Evolutionary conservation across 2,888 invertebrate species (phyloP).

Genomic region (Yponomeuta cagnagella): DNA sequence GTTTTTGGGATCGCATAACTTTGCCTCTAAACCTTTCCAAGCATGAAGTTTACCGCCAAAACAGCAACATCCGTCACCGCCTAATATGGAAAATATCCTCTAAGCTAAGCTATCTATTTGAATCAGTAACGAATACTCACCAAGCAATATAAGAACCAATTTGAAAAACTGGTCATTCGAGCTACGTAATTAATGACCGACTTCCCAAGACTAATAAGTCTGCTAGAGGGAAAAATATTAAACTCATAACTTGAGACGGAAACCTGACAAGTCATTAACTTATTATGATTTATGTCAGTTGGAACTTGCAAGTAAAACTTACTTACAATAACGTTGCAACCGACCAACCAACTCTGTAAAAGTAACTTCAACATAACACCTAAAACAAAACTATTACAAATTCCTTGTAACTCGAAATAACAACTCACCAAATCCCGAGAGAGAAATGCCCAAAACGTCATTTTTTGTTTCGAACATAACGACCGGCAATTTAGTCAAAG

Average conservation of each 20-base stretch:
- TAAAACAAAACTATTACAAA: no score
- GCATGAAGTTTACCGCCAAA: neutral
- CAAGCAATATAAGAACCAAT: neutral
- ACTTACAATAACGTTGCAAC: no score
- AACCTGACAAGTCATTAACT: neutral
- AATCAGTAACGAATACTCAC: neutral
- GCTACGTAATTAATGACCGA: neutral
- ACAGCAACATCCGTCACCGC: neutral
- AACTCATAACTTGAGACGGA: neutral
- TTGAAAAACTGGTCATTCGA: neutral
- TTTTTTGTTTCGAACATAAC: constrained; percentile 13
- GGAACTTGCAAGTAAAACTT: no score
- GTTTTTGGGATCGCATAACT: no score
- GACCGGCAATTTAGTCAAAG: constrained; percentile 33
- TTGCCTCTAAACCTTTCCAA: neutral
- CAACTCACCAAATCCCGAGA: neutral
- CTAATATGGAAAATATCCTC: neutral
- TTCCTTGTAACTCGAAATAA: neutral
- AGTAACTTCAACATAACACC: no score
- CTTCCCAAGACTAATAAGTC: neutral
- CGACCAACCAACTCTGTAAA: no score
- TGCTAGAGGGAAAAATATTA: neutral
- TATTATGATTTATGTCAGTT: neutral
- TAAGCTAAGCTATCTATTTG: neutral
- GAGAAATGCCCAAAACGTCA: neutral